These are phyloP conservation scores for Oriolus oriolus DNA, from an alignment of 2,113 vertebrate species.

Conservation along the genomic window DNA sequence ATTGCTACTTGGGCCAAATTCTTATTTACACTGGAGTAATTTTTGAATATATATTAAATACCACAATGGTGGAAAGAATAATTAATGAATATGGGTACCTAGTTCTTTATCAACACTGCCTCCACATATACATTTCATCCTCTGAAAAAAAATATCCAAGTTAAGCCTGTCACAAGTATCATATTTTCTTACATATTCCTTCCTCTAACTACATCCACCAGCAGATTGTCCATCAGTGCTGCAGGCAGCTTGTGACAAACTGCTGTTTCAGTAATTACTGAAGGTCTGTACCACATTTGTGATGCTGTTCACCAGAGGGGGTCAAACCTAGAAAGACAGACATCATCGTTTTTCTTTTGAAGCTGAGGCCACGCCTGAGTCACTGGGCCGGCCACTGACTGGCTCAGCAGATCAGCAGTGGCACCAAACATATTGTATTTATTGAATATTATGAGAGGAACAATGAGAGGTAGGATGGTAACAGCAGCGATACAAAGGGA, in stretches of 20 bases:
- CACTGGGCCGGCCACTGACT: neutral
- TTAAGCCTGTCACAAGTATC: neutral
- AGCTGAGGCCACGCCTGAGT: constrained; percentile 5
- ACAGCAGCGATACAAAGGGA: neutral
- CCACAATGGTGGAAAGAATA: neutral
- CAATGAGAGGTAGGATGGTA: neutral
- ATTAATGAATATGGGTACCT: neutral
- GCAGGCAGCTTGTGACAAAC: constrained; percentile 32
- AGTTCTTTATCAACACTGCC: neutral
- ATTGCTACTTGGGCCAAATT: neutral
- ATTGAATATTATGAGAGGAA: neutral
- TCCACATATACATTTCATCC: neutral
- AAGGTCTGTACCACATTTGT: neutral
- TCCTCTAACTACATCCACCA: neutral
- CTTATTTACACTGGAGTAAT: neutral
- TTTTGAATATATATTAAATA: neutral
- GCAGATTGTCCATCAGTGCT: constrained; percentile 10
- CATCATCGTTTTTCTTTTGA: constrained; percentile 26
- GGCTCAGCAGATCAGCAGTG: constrained; percentile 26
- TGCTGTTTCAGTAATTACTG: constrained; percentile 47
- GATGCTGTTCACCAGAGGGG: constrained; percentile 15
- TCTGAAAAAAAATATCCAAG: neutral
- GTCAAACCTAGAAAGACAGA: constrained; percentile 27
- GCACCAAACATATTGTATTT: constrained; percentile 31
- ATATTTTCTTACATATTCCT: neutral